phyloP scores from a whole-genome alignment of 1,140 invertebrate species.

The Pseudobourletiella spinata region DNA sequence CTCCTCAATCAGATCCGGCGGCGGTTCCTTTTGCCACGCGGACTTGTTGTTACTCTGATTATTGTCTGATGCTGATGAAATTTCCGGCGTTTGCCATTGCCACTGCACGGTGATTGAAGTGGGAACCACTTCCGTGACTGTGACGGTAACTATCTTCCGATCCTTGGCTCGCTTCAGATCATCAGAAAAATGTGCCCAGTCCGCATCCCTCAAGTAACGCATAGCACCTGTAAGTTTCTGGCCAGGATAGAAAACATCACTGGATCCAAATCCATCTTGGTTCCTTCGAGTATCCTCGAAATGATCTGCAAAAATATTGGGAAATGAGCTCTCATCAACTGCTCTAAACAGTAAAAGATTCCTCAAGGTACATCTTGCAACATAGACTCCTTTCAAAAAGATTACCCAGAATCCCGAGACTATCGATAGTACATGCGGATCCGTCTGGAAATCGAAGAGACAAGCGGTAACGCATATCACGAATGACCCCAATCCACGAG shows the following conservation, averaged over 20 bases:
- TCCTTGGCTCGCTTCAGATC: conserved; percentile 51
- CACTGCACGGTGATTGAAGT: conserved; percentile 26
- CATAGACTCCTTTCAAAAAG: too few species aligned
- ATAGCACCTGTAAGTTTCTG: conserved; percentile 62
- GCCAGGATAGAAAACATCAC: conserved; percentile 60
- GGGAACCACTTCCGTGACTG: conserved; percentile 23
- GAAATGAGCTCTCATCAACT: too few species aligned
- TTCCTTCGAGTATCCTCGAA: conserved; percentile 56
- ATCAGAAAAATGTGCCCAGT: conserved; percentile 67
- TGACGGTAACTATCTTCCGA: conserved; percentile 27
- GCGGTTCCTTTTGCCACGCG: conserved; percentile 49
- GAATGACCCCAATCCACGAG: conserved; percentile 67
- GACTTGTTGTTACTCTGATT: conserved; percentile 12
- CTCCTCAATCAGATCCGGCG: conserved; percentile 59
- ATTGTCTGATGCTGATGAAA: conserved; percentile 16
- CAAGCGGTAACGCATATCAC: conserved; percentile 42
- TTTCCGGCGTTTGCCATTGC: conserved; percentile 27
- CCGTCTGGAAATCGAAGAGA: conserved; percentile 44
- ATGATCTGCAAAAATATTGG: conserved; percentile 55
- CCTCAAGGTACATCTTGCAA: not conserved
- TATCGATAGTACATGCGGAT: conserved; percentile 40
- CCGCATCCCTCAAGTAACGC: conserved; percentile 55
- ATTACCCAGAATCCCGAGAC: conserved; percentile 5
- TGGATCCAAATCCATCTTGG: conserved; percentile 48
- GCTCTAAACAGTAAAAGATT: too few species aligned